These are phyloP conservation scores for Pygocentrus nattereri DNA, from an alignment of 2,797 vertebrate species.

Conservation along the genomic window DNA sequence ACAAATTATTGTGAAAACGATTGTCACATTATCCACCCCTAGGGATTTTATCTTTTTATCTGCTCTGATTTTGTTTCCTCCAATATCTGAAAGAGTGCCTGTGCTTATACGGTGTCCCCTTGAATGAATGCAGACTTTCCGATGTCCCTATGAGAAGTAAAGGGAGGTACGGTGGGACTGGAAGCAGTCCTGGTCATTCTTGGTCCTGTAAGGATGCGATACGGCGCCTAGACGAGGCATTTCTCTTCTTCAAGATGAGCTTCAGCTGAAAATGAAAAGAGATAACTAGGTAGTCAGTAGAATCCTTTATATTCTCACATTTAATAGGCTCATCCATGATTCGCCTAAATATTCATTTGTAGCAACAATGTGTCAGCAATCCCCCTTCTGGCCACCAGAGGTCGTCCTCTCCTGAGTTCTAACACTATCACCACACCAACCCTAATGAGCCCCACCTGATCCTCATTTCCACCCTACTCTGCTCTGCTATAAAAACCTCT, in stretches of 20 bases:
- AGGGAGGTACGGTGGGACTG: conserved; percentile 65
- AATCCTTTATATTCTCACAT: too few relatives aligned
- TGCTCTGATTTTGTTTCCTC: too few relatives aligned
- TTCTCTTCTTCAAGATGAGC: conserved; percentile 82
- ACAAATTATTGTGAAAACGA: background rate
- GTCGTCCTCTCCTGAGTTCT: too few relatives aligned
- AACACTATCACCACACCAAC: too few relatives aligned
- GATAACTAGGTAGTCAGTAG: too few relatives aligned
- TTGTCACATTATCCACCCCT: background rate
- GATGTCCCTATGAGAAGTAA: conserved; percentile 61
- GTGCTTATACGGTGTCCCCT: conserved; percentile 18
- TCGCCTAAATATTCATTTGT: too few relatives aligned
- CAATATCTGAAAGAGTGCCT: background rate
- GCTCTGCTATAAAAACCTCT: too few relatives aligned
- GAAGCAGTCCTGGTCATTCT: conserved; percentile 73
- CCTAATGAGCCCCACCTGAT: too few relatives aligned
- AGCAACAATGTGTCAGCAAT: too few relatives aligned
- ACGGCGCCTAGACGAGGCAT: conserved; percentile 79
- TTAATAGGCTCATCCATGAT: too few relatives aligned
- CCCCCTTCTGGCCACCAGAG: too few relatives aligned
- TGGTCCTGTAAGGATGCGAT: conserved; percentile 81
- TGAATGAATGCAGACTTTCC: conserved; percentile 27
- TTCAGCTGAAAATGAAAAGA: conserved; percentile 81
- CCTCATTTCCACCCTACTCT: too few relatives aligned
- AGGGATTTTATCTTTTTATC: background rate